Evolutionary conservation across 2,797 vertebrate species (phyloP), one percentile per base, ranked within the genome.

Genomic region (Sebastes elongatus): DNA sequence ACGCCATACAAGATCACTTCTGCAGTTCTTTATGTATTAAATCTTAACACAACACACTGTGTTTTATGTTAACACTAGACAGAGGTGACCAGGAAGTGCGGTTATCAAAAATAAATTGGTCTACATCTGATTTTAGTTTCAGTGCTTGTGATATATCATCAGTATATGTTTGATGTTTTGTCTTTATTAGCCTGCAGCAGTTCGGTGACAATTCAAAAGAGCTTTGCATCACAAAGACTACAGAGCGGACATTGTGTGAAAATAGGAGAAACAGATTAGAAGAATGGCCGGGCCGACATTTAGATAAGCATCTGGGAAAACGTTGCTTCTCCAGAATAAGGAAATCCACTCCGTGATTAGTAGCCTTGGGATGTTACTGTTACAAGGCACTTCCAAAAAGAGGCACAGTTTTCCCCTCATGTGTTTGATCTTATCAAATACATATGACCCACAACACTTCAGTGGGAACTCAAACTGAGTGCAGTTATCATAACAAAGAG

Each of bases 401-500:
- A 86, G 16, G 30, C 18, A 27, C 18, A 86, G 78, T 88, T 87
- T 83, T 83, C 69, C 72, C 38, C 42, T 72, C 52, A 67, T 86
- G 84, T 82, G 84, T 92, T 90, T 94, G 89, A 95, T 92, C 91
- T 92, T 70, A 89, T 92, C 85, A 83, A 88, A 90, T 89, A 84
- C 81, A 88, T 88, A 76, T 74, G 80, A 84, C 80, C 73, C 78
- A 85, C 81, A 78, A 66, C 82, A 80, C 73, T 82, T 86, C 72
- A 83, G 71, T 77, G 83, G 78, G 68, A 71, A 57, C 71, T 92
- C 90, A 92, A 82, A 88, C 84, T 55, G 86, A 91, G 66, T 10
- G 65, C 55, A 30, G 30, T 94, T 95, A 89, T 81, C 91, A 94
- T 93, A 52, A 94, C 92, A 95, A 93, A 91, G 81, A 53, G n/a